Percentiles rank a stretch among this genome's conserved stretches.
These are phyloP conservation scores for Sparidentex hasta DNA, from an alignment of 2,797 vertebrate genomes.

Conservation along the genomic window DNA sequence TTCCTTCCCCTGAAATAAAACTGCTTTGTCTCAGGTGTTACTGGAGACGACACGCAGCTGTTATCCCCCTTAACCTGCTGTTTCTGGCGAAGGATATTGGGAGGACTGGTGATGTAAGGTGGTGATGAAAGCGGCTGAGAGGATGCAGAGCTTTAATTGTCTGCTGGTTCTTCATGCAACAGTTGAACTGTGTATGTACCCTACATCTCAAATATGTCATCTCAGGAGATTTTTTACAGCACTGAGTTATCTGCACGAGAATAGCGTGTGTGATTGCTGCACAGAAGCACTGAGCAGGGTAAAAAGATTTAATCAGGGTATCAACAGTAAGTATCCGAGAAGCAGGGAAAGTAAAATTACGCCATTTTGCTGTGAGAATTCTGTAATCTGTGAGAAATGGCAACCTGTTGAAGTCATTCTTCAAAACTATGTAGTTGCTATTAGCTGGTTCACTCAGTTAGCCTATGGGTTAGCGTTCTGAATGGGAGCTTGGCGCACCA, in stretches of 20 bases:
- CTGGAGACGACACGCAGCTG: slow-evolving; percentile 4
- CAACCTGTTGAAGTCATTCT: too few species aligned
- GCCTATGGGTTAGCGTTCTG: too few species aligned
- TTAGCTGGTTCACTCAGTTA: too few species aligned
- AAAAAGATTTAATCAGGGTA: not conserved
- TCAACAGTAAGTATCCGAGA: too few species aligned
- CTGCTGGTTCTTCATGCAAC: not conserved
- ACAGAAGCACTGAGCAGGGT: not conserved
- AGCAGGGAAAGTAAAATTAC: too few species aligned
- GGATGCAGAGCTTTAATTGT: not conserved
- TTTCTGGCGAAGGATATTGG: slow-evolving; percentile 2
- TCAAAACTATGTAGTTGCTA: too few species aligned
- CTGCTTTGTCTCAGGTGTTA: not conserved
- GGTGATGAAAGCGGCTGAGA: not conserved
- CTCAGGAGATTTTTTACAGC: not conserved
- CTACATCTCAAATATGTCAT: not conserved
- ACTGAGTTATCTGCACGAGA: not conserved
- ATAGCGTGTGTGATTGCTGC: not conserved
- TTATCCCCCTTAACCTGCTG: slow-evolving; percentile 18
- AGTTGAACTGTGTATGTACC: not conserved
- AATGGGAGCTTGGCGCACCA: too few species aligned
- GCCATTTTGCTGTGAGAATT: too few species aligned
- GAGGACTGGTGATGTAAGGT: slow-evolving; percentile 30
- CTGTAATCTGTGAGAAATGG: too few species aligned
- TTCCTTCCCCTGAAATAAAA: not conserved